phyloP scores from a whole-genome alignment of 2,797 vertebrate species.

The Oophaga sylvatica region DNA sequence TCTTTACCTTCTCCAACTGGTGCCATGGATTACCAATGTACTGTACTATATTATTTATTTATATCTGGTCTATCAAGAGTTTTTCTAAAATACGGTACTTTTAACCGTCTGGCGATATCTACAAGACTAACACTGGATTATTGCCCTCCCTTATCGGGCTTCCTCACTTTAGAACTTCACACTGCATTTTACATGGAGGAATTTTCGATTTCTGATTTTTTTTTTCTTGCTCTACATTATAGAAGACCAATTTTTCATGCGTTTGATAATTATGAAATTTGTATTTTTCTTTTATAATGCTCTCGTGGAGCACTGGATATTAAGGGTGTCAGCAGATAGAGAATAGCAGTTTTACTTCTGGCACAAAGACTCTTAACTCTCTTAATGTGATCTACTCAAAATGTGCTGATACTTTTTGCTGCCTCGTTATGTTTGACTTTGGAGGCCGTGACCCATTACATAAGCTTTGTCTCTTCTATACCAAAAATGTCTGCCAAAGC shows the following conservation, averaged over 20 bases:
- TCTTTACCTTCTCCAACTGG: neutral
- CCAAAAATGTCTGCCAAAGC: neutral
- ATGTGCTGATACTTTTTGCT: constrained; percentile 15
- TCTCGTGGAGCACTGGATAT: neutral
- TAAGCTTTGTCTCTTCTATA: neutral
- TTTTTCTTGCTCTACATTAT: neutral
- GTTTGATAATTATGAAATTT: constrained; percentile 23
- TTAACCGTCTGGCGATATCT: neutral
- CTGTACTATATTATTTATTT: constrained; percentile 28
- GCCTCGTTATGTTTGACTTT: neutral
- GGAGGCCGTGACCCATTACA: neutral
- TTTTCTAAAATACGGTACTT: neutral
- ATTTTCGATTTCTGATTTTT: neutral
- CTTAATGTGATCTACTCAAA: neutral
- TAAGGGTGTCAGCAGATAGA: neutral
- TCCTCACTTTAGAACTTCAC: neutral
- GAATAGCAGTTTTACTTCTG: neutral
- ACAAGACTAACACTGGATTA: constrained; percentile 13
- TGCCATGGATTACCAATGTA: neutral
- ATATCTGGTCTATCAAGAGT: neutral
- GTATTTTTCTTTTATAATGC: constrained; percentile 10
- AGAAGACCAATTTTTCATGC: constrained; percentile 29
- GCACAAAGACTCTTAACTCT: neutral
- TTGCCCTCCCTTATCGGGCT: neutral
- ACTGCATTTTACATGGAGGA: neutral